These are phyloP conservation scores for Tanypteryx hageni DNA, from an alignment of 2,888 invertebrate genomes.

Conservation along the genomic window DNA sequence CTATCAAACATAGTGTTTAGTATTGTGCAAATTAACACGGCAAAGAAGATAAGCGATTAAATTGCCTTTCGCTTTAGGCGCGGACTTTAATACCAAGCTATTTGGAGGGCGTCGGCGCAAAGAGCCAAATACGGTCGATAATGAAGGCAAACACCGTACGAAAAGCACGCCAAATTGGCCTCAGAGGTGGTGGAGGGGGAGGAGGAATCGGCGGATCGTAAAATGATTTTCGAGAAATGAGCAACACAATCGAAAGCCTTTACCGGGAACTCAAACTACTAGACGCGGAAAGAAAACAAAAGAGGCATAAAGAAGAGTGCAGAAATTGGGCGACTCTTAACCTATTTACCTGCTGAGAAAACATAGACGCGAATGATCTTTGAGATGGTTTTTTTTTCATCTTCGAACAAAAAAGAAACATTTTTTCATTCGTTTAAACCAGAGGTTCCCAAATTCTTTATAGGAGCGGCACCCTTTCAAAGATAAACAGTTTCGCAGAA, in stretches of 20 bases:
- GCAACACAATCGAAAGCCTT: background rate
- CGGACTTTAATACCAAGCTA: background rate
- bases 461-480: too few relatives aligned
- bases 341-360: too few relatives aligned
- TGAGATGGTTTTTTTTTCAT: too few relatives aligned
- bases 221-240: background rate
- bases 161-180: background rate
- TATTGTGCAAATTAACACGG: background rate
- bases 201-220: background rate
- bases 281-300: background rate
- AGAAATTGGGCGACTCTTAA: background rate
- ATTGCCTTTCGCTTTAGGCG: background rate
- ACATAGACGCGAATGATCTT: too few relatives aligned
- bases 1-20: background rate
- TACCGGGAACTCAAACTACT: background rate
- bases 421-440: too few relatives aligned
- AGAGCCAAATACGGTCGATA: background rate
- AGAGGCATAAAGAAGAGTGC: background rate
- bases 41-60: background rate
- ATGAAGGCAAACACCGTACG: background rate
- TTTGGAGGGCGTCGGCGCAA: conserved; percentile 10
- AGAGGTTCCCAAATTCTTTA: too few relatives aligned
- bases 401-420: too few relatives aligned
- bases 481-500: too few relatives aligned
- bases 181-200: too few relatives aligned